Base-by-base conservation (phyloP, 2,888 invertebrate genomes). In the Emmelina monodactyla region DNA sequence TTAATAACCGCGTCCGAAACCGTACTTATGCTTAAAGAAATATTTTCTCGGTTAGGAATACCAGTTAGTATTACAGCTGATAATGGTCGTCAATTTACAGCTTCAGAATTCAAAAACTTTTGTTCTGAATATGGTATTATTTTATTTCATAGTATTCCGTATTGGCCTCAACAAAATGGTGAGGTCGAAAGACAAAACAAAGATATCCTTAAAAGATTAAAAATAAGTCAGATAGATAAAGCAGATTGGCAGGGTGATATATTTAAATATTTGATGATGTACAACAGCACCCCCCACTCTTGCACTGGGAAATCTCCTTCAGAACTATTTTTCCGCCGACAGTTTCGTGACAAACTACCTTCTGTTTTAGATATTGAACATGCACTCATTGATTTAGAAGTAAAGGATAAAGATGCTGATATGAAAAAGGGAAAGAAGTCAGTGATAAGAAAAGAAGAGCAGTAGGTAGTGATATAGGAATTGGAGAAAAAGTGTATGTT, bases 241-340 rank as follows among this genome's bases (percentile, higher is more conserved):
- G n/a, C n/a, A 10, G 2, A 14, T 19, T 34, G 15, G 19, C 11
- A 31, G 19, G 31, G 30, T 4, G 28, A 12, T 15, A 6, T 37
- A 12, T 3, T 13, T 12, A 16, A 37, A 22, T 36, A 36, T 22
- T 29, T 32, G n/a, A n/a, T n/a, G n/a, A 32, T 28, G 32, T 32
- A 49, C 33, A 42, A 46, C 14, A 38, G 39, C 12, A 50, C 45
- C 6, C 49, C 50, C 7, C 48, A 46, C 36, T 16, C 34, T 10
- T 37, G 37, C 5, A 46, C 46, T 15, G 48, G 29, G 9, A 30
- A 28, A 33, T 19, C 37, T 2, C 33, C 33, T 1, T 9, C 33
- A 2, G 37, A 37, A 33, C 39, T 34, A 36, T 29, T 38, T 12
- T 29, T 14, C 13, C 4, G 38, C 6, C 34, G 45, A 9, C 39